Conservation (phyloP, 2,113 vertebrate genomes). For the Pseudopipra pipra region DNA sequence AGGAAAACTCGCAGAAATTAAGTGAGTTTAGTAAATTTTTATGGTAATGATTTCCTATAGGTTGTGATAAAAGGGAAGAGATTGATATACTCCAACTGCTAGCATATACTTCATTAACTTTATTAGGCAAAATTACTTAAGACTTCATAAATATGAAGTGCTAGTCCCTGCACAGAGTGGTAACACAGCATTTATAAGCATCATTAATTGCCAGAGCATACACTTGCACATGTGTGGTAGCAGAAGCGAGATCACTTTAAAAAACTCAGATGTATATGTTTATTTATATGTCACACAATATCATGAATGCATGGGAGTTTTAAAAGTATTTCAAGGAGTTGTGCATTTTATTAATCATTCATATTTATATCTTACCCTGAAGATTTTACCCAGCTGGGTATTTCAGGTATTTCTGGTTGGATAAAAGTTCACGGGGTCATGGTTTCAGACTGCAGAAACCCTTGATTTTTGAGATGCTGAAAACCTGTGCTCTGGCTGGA, state of each 20-base stretch:
- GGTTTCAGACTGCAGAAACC: neutral
- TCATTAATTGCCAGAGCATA: neutral
- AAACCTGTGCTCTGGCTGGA: neutral
- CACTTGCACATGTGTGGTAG: neutral
- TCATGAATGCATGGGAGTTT: neutral
- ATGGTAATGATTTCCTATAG: neutral
- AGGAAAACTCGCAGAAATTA: neutral
- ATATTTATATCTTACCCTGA: neutral
- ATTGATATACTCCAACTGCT: neutral
- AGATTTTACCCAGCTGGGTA: neutral
- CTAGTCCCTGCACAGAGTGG: neutral
- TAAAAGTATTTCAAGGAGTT: neutral
- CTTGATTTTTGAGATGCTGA: neutral
- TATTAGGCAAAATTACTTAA: conserved; percentile 33
- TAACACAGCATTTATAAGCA: neutral
- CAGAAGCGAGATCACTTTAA: neutral
- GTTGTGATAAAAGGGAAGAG: neutral
- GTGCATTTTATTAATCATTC: neutral
- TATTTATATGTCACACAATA: neutral
- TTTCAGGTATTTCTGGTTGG: neutral
- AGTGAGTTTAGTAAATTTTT: neutral
- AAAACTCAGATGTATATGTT: neutral
- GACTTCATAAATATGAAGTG: conserved; percentile 37
- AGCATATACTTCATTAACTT: conserved; percentile 23
- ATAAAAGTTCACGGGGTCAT: neutral